Conservation (phyloP, 37 sponge, comb jelly and placozoan species). For the Hexactinellida sp. region DNA sequence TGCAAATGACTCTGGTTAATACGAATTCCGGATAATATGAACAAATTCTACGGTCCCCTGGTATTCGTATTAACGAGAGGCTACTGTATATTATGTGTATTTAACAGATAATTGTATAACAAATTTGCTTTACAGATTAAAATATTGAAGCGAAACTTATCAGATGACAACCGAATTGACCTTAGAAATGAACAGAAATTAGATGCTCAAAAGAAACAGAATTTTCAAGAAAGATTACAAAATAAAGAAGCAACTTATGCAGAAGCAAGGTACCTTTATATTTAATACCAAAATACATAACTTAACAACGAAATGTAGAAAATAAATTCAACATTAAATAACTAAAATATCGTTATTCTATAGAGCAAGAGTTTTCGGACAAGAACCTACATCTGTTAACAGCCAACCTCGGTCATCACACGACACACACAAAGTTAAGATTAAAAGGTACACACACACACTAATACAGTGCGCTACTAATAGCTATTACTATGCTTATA, state of each 20-base stretch:
- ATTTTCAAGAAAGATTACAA: slow-evolving; percentile 4
- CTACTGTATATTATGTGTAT: too few species aligned
- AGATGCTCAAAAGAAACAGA: not conserved
- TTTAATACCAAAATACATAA: not conserved
- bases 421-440: slow-evolving; percentile 16
- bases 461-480: not conserved
- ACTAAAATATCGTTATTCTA: not conserved
- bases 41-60: too few species aligned
- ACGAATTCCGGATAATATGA: too few species aligned
- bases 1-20: too few species aligned
- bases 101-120: too few species aligned
- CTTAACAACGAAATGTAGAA: not conserved
- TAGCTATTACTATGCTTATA: slow-evolving; percentile 5
- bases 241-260: slow-evolving; percentile 14
- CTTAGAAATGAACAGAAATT: not conserved
- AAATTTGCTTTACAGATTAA: not conserved
- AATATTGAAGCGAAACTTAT: not conserved
- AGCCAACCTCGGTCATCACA: not conserved
- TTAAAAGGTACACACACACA: not conserved
- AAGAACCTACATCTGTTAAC: not conserved
- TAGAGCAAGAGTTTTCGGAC: slow-evolving; percentile 15
- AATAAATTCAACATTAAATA: too few species aligned
- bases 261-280: not conserved
- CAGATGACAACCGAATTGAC: slow-evolving; percentile 7
- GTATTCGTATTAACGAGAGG: too few species aligned